phyloP scores from a whole-genome alignment of 1,140 invertebrate species.

The Aphidius ervi region DNA sequence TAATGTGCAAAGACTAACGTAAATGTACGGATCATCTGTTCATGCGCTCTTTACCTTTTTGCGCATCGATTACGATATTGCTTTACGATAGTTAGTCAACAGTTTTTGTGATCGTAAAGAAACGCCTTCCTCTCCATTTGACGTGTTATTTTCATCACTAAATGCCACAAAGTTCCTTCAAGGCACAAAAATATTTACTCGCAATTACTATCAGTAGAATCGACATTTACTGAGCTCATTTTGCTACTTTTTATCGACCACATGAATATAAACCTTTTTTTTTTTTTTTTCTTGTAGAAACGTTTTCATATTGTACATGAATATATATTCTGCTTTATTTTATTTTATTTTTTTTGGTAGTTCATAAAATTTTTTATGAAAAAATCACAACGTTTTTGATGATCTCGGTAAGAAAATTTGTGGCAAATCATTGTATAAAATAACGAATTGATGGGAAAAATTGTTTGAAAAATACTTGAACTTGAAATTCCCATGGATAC shows the following conservation, averaged over 20 bases:
- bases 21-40: constrained; percentile 31
- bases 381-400: no score
- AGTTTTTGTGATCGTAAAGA: constrained; percentile 43
- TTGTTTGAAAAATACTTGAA: no score
- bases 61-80: constrained; percentile 45
- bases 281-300: neutral
- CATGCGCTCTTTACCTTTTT: constrained; percentile 31
- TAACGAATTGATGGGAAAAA: no score
- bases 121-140: constrained; percentile 7
- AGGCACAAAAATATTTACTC: neutral
- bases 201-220: constrained; percentile 8
- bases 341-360: no score
- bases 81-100: constrained; percentile 42
- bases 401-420: no score
- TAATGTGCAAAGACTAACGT: constrained; percentile 39
- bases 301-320: no score
- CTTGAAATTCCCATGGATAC: no score
- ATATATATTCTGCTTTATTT: no score
- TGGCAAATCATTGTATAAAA: no score
- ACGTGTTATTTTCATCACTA: constrained; percentile 3
- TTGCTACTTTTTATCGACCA: neutral
- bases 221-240: no score
- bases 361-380: no score
- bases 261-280: neutral
- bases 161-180: neutral